phyloP scores from a whole-genome alignment of 1,140 invertebrate genomes.

The Drosophila nikananu region DNA sequence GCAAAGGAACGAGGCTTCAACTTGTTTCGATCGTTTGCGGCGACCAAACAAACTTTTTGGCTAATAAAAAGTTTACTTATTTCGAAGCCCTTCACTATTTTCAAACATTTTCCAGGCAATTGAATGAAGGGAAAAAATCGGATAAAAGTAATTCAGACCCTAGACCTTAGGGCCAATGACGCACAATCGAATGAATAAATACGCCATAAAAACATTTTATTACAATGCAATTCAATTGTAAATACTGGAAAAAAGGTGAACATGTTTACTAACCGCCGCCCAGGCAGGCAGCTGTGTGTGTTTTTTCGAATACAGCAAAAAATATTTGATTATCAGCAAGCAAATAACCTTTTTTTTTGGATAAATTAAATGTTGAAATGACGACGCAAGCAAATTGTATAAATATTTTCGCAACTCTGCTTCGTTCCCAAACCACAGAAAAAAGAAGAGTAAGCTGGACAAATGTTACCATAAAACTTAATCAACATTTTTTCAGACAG shows the following conservation, averaged over 20 bases:
- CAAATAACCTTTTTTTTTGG: conserved; percentile 26
- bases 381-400: conserved; percentile 39
- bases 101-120: conserved; percentile 31
- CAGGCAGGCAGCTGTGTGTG: conserved; percentile 54
- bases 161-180: conserved; percentile 38
- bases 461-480: conserved; percentile 17
- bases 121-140: conserved; percentile 3
- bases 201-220: conserved; percentile 51
- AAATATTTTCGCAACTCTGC: conserved; percentile 57
- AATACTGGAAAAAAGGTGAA: conserved; percentile 36
- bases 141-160: conserved; percentile 33
- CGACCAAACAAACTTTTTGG: conserved; percentile 19
- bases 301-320: conserved; percentile 21
- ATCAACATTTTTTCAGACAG: conserved; percentile 7
- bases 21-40: conserved; percentile 17
- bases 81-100: conserved; percentile 24
- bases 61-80: conserved; percentile 63
- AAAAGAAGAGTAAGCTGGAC: not conserved
- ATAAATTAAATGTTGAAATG: conserved; percentile 48
- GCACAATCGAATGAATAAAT: conserved; percentile 32
- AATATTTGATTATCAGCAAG: conserved; percentile 60
- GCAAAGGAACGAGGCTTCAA: conserved; percentile 26
- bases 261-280: conserved; percentile 26
- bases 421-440: not conserved
- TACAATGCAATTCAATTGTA: conserved; percentile 60